Evolutionary conservation across 2,797 vertebrate species (phyloP), one percentile per base, ranked within the genome.

Genomic region (Hirundo rustica): DNA sequence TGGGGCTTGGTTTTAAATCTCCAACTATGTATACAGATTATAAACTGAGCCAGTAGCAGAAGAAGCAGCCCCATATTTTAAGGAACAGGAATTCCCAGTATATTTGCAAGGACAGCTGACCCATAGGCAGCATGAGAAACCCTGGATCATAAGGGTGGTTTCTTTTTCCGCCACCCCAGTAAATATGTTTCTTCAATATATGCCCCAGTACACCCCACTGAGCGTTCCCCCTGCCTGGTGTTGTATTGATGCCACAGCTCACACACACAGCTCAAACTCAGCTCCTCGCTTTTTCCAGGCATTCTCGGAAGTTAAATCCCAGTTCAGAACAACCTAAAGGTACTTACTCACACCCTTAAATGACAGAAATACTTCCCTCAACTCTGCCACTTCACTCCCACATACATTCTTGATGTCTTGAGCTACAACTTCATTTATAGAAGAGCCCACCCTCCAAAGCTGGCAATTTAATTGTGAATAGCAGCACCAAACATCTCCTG

Each of bases 201-300:
- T n/a, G 14, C 40, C 38, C 15, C 42, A 53, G n/a, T 7, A 7
- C 4, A 57, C 17, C 48, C 4, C 9, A 12, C 3, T 10, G 53
- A 71, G 16, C 0, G 0, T 36, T 58, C 30, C 16, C 25, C 16
- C 14, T 42, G 53, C 32, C 60, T 53, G 55, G 14, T 25, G 26
- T n/a, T 50, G 13, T 1, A 20, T 1, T 32, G 16, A 32, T 13
- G 32, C 16, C 40, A 42, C 0, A 40, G 29, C 14, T 40, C 53
- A 23, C 26, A 45, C 11, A 14, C 18, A 7, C 2, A 6, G 21
- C 4, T 42, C 61, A 71, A 32, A 80, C 53, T 30, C n/a, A 38
- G 2, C 5, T 54, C 20, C 48, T 32, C 7, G 2, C 48, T 74
- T 71, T 32, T 45, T 20, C 36, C 13, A 64, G 74, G 71, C 26